Evolutionary conservation across 2,113 vertebrate species (phyloP), one percentile per base, ranked within the genome.

Genomic region (Mastomys coucha): DNA sequence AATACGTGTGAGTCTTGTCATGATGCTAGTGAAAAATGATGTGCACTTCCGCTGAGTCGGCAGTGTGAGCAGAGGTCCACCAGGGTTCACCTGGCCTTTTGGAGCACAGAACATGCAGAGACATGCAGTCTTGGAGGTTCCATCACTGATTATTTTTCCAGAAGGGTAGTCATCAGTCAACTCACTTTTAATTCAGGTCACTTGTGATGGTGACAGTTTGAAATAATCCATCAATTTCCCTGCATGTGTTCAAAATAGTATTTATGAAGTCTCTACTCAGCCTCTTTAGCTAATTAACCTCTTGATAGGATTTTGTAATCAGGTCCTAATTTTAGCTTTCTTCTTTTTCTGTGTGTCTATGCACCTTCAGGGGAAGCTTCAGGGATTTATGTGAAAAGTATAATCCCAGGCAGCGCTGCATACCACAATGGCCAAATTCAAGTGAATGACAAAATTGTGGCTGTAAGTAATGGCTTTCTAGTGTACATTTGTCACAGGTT

Each of bases 331-430:
- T 73, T 86, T 39, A 88, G 67, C 28, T 17, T 93, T 92, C 91
- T 96, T 78, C 39, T n/a, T 84, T 96, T 93, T 87, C 94, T 86
- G 26, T 94, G 67, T 93, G 84, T 92, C 36, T 72, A n/a, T 56
- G 22, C 49, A 85, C 39, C n/a, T 85, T 81, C 89, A 96, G 91
- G 98, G 98, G 99, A 99, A 88, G 97, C 98, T 89, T 98, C 99
- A 51, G 99, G 99, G 31, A 99, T 99, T 97, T 99, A 99, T 36
- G 99, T 99, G 97, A 99, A 99, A 97, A 99, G 98, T 63, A 92
- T 99, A 36, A 98, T 99, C 91, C 99, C 99, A 26, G 99, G 98
- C 85, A 99, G 99, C 56, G 99, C 99, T 39, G 99, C 99, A 0
- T 98, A 99, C 88, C 98, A 99, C 91, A 99, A 98, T 31, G 99